Evolutionary conservation across 2,888 invertebrate genomes (phyloP).

Genomic region (Lepidocyrtinus sp.): DNA sequence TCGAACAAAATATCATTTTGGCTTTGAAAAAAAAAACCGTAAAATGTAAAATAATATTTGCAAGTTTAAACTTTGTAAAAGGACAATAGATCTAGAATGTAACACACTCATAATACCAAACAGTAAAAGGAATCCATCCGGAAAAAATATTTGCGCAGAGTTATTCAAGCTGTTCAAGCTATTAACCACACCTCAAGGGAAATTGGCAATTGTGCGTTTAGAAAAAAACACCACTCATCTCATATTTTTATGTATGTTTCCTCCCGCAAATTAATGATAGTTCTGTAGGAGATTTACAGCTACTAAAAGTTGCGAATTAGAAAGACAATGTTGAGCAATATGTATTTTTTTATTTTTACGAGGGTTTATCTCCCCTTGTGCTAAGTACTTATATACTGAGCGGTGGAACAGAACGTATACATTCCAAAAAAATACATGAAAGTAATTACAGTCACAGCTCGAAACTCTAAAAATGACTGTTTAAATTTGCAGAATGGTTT

Average conservation of each 20-base stretch:
- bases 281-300: not conserved
- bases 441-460: not conserved
- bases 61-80: too few species aligned
- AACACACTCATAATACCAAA: too few species aligned
- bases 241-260: slow-evolving; percentile 20
- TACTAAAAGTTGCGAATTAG: not conserved
- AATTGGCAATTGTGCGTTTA: slow-evolving; percentile 45
- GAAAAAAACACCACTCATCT: not conserved
- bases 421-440: not conserved
- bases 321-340: not conserved
- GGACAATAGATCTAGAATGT: too few species aligned
- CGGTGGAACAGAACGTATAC: not conserved
- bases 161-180: too few species aligned
- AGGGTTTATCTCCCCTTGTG: not conserved
- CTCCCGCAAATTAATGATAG: not conserved
- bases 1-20: too few species aligned
- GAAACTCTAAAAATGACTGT: too few species aligned
- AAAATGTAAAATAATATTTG: too few species aligned
- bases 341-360: too few species aligned
- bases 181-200: slow-evolving; percentile 53
- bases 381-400: slow-evolving; percentile 24
- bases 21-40: too few species aligned
- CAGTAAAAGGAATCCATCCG: too few species aligned
- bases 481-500: not conserved
- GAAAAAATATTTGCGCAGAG: too few species aligned